Evolutionary conservation across 2,797 vertebrate species (phyloP).

Genomic region (Trachops cirrhosus): DNA sequence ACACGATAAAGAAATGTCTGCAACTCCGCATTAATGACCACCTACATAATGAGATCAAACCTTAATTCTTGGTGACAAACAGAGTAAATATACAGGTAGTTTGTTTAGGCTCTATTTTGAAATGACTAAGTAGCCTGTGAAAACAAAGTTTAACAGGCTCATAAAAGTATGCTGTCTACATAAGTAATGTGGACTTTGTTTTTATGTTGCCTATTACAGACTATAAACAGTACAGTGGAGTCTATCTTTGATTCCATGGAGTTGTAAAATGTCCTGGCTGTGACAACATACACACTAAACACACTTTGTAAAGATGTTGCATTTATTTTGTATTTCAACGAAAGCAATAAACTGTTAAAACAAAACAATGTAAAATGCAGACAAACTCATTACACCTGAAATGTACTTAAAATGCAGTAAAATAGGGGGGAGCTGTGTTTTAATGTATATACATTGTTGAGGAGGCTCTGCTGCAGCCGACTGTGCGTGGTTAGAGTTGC

Average conservation of each 20-base stretch:
- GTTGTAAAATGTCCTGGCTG: constrained; percentile 57
- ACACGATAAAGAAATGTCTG: not conserved
- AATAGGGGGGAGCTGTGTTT: not conserved
- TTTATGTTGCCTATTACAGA: constrained; percentile 61
- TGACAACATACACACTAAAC: not conserved
- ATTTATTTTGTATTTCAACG: not conserved
- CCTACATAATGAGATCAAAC: constrained; percentile 25
- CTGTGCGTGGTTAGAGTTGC: not conserved
- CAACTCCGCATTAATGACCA: not conserved
- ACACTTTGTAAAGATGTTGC: constrained; percentile 47
- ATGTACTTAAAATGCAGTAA: not conserved
- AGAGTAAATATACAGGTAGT: constrained; percentile 41
- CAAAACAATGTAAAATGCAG: not conserved
- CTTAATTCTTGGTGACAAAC: constrained; percentile 61
- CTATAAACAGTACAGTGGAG: constrained; percentile 60
- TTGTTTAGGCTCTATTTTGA: constrained; percentile 68
- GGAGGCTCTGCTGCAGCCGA: not conserved
- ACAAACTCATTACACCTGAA: not conserved
- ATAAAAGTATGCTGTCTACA: constrained; percentile 67
- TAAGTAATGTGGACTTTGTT: constrained; percentile 60
- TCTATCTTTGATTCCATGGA: constrained; percentile 60
- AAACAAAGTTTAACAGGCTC: constrained; percentile 70
- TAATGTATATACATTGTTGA: fast-evolving
- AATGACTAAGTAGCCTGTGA: constrained; percentile 70
- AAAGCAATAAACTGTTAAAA: not conserved